A percentile compares a stretch with the other conserved stretches of the same genome.
Conservation (phyloP, 1,140 invertebrate genomes). For the Temnothorax longispinosus region DNA sequence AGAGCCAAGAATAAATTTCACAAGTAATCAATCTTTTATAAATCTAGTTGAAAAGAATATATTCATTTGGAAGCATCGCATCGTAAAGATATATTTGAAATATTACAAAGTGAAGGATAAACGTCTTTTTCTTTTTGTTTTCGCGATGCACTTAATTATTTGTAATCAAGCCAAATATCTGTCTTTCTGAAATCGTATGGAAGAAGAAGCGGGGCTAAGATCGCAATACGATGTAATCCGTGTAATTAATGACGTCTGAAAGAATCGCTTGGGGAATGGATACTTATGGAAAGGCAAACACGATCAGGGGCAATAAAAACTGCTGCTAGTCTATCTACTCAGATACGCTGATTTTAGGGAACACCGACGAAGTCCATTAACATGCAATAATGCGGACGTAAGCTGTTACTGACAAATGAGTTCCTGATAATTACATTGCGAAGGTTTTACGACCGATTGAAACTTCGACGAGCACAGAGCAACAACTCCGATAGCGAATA, state of each 20-base stretch:
- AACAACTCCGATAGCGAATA: constrained; percentile 8
- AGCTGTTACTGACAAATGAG: constrained; percentile 36
- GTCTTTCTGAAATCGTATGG: background rate
- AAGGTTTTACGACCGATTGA: constrained; percentile 17
- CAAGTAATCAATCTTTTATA: background rate
- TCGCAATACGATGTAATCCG: constrained; percentile 6
- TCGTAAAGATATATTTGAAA: background rate
- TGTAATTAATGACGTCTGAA: constrained; percentile 39
- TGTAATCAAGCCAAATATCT: constrained; percentile 21
- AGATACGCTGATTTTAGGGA: constrained; percentile 41
- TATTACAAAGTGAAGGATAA: background rate
- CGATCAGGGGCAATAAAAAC: constrained; percentile 21
- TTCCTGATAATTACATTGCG: constrained; percentile 28
- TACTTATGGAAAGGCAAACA: constrained; percentile 15
- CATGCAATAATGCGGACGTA: constrained; percentile 34
- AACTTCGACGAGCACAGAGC: background rate
- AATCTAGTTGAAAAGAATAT: background rate
- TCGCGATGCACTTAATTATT: constrained; percentile 3
- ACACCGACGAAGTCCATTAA: constrained; percentile 17
- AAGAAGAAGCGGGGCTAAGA: background rate
- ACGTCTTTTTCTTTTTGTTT: background rate
- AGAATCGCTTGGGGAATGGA: background rate
- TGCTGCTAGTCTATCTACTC: constrained; percentile 5
- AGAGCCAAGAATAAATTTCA: background rate
- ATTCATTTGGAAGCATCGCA: background rate